Conservation (phyloP, 2,888 invertebrate genomes). For the Lasioglossum marginatum region DNA sequence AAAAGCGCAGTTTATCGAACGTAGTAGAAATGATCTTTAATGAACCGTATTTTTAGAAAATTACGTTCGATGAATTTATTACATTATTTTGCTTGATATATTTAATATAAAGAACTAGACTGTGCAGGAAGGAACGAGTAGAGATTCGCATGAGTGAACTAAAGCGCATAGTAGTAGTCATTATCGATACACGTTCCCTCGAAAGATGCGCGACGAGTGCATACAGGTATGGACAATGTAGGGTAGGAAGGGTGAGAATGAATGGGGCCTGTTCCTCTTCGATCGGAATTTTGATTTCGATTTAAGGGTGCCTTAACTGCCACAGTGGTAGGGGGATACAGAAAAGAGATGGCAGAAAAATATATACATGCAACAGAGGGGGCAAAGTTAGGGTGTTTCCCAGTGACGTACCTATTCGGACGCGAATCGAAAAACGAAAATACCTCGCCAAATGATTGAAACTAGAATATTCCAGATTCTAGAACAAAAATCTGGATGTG, state of each 20-base stretch:
- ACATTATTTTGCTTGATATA: not conserved
- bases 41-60: not conserved
- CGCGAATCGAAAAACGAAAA: conserved; percentile 13
- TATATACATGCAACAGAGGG: conserved; percentile 43
- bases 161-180: not conserved
- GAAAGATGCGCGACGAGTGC: conserved; percentile 9
- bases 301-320: conserved; percentile 41
- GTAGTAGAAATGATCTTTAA: not conserved
- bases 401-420: conserved; percentile 58
- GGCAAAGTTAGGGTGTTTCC: conserved; percentile 55
- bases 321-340: conserved; percentile 19
- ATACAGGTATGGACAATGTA: conserved; percentile 19
- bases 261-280: conserved; percentile 22
- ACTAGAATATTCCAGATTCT: not conserved
- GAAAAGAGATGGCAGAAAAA: conserved; percentile 34
- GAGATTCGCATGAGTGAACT: not conserved
- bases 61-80: not conserved
- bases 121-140: not conserved
- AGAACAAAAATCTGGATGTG: not conserved
- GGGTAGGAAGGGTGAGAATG: conserved; percentile 9
- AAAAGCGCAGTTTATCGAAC: not conserved
- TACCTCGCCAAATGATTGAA: not conserved
- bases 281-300: conserved; percentile 50
- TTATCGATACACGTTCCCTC: conserved; percentile 6
- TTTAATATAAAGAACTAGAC: not conserved